Evolutionary conservation across 2,113 vertebrate genomes (phyloP).

Genomic region (Archilochus colubris): DNA sequence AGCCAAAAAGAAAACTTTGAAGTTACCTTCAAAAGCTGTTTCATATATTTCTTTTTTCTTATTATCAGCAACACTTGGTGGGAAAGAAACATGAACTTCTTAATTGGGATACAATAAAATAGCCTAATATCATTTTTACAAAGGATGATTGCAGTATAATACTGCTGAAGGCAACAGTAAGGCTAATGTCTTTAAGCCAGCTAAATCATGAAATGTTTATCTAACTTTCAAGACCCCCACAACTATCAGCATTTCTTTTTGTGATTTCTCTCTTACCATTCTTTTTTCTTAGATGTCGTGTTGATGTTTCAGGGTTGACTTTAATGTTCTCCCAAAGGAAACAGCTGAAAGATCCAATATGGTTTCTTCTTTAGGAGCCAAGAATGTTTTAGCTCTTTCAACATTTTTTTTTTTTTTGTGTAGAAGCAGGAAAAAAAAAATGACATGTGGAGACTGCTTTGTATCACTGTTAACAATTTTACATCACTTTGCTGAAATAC

Average conservation of each 20-base stretch:
- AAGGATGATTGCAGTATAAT: background rate
- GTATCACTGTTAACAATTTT: slow-evolving; percentile 57
- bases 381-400: slow-evolving; percentile 34
- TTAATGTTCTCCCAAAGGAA: slow-evolving; percentile 49
- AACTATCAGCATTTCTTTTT: background rate
- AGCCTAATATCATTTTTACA: background rate
- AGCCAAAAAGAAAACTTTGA: slow-evolving; percentile 15
- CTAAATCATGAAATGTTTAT: slow-evolving; percentile 36
- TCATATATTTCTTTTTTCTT: slow-evolving; percentile 15
- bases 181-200: background rate
- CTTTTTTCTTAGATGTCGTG: slow-evolving; percentile 4
- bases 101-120: slow-evolving; percentile 32
- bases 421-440: slow-evolving; percentile 43
- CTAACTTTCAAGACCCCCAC: slow-evolving; percentile 6
- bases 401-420: slow-evolving; percentile 37
- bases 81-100: slow-evolving; percentile 15
- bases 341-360: slow-evolving; percentile 51
- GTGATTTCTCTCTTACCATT: background rate
- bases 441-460: slow-evolving; percentile 58
- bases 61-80: background rate
- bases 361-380: slow-evolving; percentile 45
- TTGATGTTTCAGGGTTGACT: slow-evolving; percentile 41
- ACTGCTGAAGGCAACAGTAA: background rate
- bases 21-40: slow-evolving; percentile 38
- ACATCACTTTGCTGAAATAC: slow-evolving; percentile 18